A percentile compares a stretch with the other conserved stretches of the same genome.
phyloP scores from a whole-genome alignment of 2,888 invertebrate species.

The Fragum fragum region DNA sequence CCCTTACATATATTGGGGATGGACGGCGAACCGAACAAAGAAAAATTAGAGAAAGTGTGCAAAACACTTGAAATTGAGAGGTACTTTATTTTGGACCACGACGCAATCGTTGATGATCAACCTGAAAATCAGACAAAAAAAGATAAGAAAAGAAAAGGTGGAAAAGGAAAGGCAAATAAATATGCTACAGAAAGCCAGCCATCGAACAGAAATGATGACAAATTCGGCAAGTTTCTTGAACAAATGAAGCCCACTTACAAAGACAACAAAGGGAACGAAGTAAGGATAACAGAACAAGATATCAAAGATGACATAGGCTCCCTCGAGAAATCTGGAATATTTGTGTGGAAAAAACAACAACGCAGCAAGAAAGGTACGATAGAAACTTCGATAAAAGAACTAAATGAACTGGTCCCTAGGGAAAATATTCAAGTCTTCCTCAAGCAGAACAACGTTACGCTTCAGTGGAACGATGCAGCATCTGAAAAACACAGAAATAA shows the following conservation, averaged over 20 bases:
- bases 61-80: constrained; percentile 1
- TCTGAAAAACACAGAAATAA: constrained; percentile 1
- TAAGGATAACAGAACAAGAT: not conserved
- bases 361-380: not conserved
- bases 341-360: constrained; percentile 4
- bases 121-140: not conserved
- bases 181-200: not conserved
- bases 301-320: not conserved
- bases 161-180: not conserved
- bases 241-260: not conserved
- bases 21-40: constrained; percentile 10
- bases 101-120: constrained; percentile 8
- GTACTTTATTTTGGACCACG: constrained; percentile 9
- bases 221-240: not conserved
- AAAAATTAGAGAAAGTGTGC: constrained; percentile 7
- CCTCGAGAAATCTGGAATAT: not conserved
- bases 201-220: not conserved
- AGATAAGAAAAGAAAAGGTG: not conserved
- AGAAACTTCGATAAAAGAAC: not conserved
- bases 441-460: not conserved
- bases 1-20: constrained; percentile 5
- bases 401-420: not conserved
- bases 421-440: not conserved
- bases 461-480: not conserved
- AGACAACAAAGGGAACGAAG: not conserved